Percentiles rank a stretch among this genome's conserved stretches.
Conservation (phyloP, 2,113 vertebrate species). For the Alexandromys fortis region DNA sequence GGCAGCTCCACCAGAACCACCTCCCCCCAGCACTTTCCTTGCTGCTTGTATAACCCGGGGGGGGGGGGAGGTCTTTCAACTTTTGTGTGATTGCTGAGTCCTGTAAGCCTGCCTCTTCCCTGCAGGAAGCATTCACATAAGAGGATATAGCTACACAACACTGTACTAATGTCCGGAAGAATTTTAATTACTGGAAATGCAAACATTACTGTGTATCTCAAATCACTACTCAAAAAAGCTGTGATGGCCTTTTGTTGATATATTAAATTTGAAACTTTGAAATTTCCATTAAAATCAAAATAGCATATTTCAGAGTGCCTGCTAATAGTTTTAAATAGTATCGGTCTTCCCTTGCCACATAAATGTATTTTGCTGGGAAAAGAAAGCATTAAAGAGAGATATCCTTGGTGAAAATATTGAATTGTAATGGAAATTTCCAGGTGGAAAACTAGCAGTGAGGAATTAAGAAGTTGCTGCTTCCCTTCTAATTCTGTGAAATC, state of each 20-base stretch:
- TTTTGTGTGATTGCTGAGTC: neutral
- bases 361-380: slow-evolving; percentile 63
- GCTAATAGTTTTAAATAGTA: slow-evolving; percentile 57
- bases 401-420: slow-evolving; percentile 34
- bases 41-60: neutral
- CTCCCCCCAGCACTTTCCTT: neutral
- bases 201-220: neutral
- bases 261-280: slow-evolving; percentile 18
- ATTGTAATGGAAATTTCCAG: slow-evolving; percentile 62
- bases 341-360: slow-evolving; percentile 25
- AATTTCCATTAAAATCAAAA: slow-evolving; percentile 42
- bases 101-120: neutral
- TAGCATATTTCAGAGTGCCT: neutral
- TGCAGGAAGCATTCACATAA: neutral
- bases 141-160: neutral
- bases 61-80: neutral
- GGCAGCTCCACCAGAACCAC: neutral
- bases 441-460: slow-evolving; percentile 41
- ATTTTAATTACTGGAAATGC: slow-evolving; percentile 15
- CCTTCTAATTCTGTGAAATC: slow-evolving; percentile 62
- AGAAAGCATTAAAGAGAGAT: slow-evolving; percentile 13
- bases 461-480: slow-evolving; percentile 32
- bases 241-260: slow-evolving; percentile 31
- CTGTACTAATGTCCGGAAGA: neutral
- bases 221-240: neutral